Evolutionary conservation across 2,888 invertebrate species (phyloP).

Genomic region (Bombylius discolor): DNA sequence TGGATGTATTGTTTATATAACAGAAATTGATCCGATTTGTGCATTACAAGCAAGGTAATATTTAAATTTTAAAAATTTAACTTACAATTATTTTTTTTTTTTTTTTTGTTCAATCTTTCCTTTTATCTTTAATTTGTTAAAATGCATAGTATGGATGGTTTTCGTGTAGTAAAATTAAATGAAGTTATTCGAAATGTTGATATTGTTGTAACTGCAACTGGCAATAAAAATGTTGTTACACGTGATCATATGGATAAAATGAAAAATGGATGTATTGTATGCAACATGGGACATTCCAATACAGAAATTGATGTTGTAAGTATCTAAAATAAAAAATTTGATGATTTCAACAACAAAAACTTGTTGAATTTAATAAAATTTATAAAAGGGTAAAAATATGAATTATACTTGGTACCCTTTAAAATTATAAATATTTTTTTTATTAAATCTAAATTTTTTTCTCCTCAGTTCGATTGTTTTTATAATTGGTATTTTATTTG

Average conservation of each 20-base stretch:
- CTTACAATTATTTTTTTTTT: background rate
- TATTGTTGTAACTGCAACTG: slow-evolving; percentile 94
- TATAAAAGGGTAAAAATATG: too few relatives aligned
- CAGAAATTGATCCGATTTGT: slow-evolving; percentile 96
- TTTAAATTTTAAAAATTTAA: background rate
- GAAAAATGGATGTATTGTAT: slow-evolving; percentile 90
- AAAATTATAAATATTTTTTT: too few relatives aligned
- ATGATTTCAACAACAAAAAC: too few relatives aligned
- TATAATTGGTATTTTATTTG: slow-evolving; percentile 4
- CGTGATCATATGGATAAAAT: slow-evolving; percentile 92
- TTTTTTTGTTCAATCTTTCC: background rate
- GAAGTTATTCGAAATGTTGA: slow-evolving; percentile 89
- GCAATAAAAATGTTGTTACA: slow-evolving; percentile 92
- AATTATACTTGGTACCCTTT: too few relatives aligned
- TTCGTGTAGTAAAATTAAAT: slow-evolving; percentile 84
- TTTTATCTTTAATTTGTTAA: background rate
- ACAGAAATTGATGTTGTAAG: slow-evolving; percentile 87
- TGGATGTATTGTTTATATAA: slow-evolving; percentile 76
- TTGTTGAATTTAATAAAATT: too few relatives aligned
- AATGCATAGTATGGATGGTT: slow-evolving; percentile 70
- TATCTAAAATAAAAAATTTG: slow-evolving; percentile 10
- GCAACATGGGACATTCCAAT: slow-evolving; percentile 96
- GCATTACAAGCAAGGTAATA: slow-evolving; percentile 80
- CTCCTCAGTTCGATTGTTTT: too few relatives aligned
- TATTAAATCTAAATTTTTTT: too few relatives aligned